Conservation (phyloP, 23 tunicate genomes). For the Ciona savignyi region DNA sequence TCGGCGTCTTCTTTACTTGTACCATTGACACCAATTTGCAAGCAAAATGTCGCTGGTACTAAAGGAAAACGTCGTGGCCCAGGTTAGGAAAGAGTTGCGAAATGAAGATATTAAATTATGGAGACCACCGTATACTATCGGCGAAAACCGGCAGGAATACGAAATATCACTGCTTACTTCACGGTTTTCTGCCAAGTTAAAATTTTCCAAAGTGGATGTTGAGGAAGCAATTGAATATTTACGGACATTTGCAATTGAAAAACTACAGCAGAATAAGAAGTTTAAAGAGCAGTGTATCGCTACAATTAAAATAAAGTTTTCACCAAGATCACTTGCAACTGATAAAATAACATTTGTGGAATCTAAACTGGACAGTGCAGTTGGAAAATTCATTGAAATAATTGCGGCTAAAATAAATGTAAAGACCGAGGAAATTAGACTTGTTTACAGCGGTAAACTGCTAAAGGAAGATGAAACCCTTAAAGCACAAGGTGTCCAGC, state of each 20-base stretch:
- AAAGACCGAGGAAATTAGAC: constrained; percentile 11
- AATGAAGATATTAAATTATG: constrained; percentile 45
- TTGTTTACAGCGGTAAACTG: constrained; percentile 52
- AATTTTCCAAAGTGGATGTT: constrained; percentile 22
- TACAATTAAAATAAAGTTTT: constrained; percentile 41
- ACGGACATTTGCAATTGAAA: constrained; percentile 34
- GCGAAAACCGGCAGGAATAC: constrained; percentile 13
- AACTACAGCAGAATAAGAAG: constrained; percentile 32
- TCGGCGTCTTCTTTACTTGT: too few relatives aligned
- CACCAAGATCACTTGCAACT: constrained; percentile 11
- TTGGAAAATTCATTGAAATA: constrained; percentile 6
- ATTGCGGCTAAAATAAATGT: constrained; percentile 13
- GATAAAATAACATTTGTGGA: constrained; percentile 16
- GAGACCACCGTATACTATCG: constrained; percentile 36
- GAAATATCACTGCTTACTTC: not conserved
- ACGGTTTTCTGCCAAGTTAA: constrained; percentile 13
- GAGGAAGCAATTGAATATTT: constrained; percentile 18
- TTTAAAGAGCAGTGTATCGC: constrained; percentile 35
- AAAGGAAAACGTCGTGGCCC: too few relatives aligned
- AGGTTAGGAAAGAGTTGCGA: too few relatives aligned
- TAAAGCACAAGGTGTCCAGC: constrained; percentile 35
- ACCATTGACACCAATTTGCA: too few relatives aligned
- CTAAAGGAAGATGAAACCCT: constrained; percentile 18
- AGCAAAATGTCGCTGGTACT: too few relatives aligned
- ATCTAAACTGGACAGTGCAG: constrained; percentile 42